A percentile compares a stretch with the other conserved stretches of the same genome.
phyloP scores from a whole-genome alignment of 2,888 invertebrate species.

The Dysmachus trigonus region DNA sequence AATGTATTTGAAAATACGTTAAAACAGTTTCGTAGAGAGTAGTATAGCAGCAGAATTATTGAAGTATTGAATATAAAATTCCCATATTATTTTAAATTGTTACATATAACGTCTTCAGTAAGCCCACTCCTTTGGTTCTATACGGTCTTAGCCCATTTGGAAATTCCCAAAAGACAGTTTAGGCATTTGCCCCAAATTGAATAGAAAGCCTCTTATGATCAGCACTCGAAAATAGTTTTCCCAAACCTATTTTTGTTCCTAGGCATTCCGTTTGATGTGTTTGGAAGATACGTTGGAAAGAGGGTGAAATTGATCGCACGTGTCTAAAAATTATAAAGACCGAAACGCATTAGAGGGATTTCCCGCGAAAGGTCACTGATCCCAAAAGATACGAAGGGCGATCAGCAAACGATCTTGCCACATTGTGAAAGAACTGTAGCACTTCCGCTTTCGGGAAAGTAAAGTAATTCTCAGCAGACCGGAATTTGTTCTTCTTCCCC shows the following conservation, averaged over 20 bases:
- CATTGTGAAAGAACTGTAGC: neutral
- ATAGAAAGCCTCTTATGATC: neutral
- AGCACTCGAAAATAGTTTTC: neutral
- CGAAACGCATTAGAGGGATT: neutral
- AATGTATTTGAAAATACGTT: too few species aligned
- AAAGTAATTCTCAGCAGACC: neutral
- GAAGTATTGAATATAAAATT: neutral
- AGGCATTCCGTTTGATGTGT: neutral
- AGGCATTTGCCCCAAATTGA: neutral
- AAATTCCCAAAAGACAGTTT: neutral
- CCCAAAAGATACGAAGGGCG: neutral
- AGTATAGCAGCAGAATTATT: too few species aligned
- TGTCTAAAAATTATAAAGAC: neutral
- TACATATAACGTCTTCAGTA: neutral
- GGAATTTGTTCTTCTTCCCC: neutral
- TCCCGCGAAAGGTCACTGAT: neutral
- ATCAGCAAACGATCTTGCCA: neutral
- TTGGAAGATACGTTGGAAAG: neutral
- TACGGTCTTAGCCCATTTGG: neutral
- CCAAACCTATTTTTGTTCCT: neutral
- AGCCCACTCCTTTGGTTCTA: neutral
- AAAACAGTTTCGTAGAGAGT: too few species aligned
- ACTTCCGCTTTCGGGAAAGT: neutral
- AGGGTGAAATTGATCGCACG: neutral
- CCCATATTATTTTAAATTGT: neutral